Conservation (phyloP, 2,113 vertebrate species). For the Cyprinodon brontotheroides region DNA sequence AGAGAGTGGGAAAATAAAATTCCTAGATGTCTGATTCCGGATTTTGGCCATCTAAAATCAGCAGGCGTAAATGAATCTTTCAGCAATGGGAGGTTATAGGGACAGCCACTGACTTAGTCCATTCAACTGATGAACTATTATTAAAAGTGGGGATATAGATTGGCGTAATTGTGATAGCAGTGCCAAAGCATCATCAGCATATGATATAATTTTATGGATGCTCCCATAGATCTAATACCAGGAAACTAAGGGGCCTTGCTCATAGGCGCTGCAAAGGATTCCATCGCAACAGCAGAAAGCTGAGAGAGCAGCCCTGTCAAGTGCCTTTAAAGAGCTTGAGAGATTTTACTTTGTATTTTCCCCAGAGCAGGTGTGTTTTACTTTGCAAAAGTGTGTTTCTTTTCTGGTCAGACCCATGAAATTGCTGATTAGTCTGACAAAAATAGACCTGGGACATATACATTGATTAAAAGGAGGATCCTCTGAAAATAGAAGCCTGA, state of each 20-base stretch:
- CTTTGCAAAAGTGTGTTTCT: too few species aligned
- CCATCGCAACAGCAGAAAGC: background rate
- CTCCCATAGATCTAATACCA: background rate
- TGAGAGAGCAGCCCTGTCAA: background rate
- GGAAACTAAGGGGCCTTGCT: background rate
- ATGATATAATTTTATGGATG: background rate
- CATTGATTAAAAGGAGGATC: too few species aligned
- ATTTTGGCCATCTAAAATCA: background rate
- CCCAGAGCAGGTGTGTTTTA: too few species aligned
- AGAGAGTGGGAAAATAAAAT: background rate
- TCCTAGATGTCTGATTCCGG: background rate
- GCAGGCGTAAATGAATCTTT: background rate
- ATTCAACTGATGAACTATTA: background rate
- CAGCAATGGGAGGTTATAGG: background rate
- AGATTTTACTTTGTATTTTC: background rate
- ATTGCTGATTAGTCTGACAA: too few species aligned
- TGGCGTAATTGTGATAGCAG: background rate
- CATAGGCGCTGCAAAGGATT: background rate
- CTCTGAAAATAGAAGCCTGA: too few species aligned
- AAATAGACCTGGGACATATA: too few species aligned
- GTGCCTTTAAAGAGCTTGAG: background rate
- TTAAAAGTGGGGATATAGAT: background rate
- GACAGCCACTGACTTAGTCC: background rate
- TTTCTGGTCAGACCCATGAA: too few species aligned
- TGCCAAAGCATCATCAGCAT: background rate